phyloP scores from a whole-genome alignment of 2,888 invertebrate genomes.

The Pasiphila rectangulata region DNA sequence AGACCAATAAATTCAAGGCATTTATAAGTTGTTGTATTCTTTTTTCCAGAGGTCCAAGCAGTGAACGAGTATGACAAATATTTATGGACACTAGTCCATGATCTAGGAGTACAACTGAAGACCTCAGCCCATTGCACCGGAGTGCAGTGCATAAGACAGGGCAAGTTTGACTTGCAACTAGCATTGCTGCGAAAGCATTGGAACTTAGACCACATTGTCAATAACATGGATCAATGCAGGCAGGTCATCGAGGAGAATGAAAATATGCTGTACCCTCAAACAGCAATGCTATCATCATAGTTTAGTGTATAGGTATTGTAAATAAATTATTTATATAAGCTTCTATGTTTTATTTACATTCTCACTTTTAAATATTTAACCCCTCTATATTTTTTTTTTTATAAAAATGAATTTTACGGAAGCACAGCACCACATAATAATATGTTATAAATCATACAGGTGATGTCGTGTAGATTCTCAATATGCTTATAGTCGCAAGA shows the following conservation, averaged over 20 bases:
- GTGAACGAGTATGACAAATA: conserved; percentile 92
- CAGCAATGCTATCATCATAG: conserved; percentile 49
- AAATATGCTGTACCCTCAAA: conserved; percentile 61
- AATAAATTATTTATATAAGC: conserved; percentile 2
- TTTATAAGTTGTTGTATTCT: no score
- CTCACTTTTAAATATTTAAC: no score
- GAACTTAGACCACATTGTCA: conserved; percentile 84
- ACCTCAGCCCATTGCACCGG: conserved; percentile 90
- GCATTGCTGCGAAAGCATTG: conserved; percentile 92
- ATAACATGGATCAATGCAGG: conserved; percentile 82
- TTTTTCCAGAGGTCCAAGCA: conserved; percentile 89
- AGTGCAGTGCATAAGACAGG: conserved; percentile 90
- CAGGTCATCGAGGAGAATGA: conserved; percentile 76
- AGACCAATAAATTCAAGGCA: no score
- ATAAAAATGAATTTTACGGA: no score
- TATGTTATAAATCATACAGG: no score
- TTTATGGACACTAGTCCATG: conserved; percentile 88
- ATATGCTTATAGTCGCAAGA: no score
- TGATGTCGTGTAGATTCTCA: no score
- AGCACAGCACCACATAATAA: no score
- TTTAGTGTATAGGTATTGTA: conserved; percentile 13
- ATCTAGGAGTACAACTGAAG: conserved; percentile 89
- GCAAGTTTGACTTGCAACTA: conserved; percentile 87
- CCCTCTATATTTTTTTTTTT: no score
- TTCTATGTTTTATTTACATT: no score